Evolutionary conservation across 1,140 invertebrate species (phyloP).

Genomic region (Calliopsis andreniformis): DNA sequence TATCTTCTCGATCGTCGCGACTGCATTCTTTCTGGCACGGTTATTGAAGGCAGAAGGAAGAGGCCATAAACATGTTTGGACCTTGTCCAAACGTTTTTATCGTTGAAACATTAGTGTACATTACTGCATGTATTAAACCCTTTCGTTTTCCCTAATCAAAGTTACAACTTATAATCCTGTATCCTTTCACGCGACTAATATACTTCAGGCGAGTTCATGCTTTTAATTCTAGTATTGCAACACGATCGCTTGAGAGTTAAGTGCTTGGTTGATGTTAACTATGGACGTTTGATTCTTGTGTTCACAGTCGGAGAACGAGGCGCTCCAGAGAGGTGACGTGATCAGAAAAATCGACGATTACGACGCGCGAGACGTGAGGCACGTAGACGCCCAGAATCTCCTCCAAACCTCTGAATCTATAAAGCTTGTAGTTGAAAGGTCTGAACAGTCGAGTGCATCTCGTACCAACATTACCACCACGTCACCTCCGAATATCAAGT

Average conservation of each 20-base stretch:
- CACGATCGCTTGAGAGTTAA: background rate
- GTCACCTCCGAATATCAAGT: slow-evolving; percentile 80
- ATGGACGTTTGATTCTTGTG: slow-evolving; percentile 41
- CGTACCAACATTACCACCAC: slow-evolving; percentile 52
- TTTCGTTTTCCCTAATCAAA: background rate
- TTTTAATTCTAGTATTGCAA: too few relatives aligned
- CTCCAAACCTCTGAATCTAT: slow-evolving; percentile 90
- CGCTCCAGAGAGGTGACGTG: slow-evolving; percentile 93
- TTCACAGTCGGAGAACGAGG: slow-evolving; percentile 89
- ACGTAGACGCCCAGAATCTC: slow-evolving; percentile 94
- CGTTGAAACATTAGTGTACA: slow-evolving; percentile 3
- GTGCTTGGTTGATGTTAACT: background rate
- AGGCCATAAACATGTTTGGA: slow-evolving; percentile 19
- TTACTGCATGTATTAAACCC: background rate
- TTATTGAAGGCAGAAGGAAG: slow-evolving; percentile 6
- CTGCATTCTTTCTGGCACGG: slow-evolving; percentile 2
- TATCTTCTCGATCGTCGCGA: slow-evolving; percentile 11
- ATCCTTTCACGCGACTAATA: background rate
- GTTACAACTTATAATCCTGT: too few relatives aligned
- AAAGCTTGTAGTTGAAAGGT: slow-evolving; percentile 84
- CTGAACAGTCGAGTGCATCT: slow-evolving; percentile 72
- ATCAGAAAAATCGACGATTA: slow-evolving; percentile 94
- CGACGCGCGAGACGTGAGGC: slow-evolving; percentile 91
- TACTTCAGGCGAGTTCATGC: too few relatives aligned
- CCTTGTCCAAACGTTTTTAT: slow-evolving; percentile 16